phyloP scores from a whole-genome alignment of 2,797 vertebrate species.

The Gallinago stenura region DNA sequence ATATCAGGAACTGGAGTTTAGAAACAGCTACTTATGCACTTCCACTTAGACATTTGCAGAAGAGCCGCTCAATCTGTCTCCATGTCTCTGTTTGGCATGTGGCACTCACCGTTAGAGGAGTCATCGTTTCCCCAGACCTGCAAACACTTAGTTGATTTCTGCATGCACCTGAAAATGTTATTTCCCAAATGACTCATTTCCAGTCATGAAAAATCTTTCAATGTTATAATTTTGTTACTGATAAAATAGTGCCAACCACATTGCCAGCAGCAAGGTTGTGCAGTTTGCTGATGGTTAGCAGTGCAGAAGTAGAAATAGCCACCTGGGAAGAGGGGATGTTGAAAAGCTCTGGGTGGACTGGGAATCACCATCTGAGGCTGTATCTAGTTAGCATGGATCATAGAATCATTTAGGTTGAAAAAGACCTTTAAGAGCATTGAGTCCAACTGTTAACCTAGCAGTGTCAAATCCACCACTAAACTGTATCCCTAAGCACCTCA shows the following conservation, averaged over 20 bases:
- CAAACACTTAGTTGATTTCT: background rate
- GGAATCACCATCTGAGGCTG: background rate
- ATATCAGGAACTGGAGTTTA: background rate
- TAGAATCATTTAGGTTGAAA: background rate
- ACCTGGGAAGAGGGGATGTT: background rate
- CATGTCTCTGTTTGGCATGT: fast-evolving
- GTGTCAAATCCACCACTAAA: background rate
- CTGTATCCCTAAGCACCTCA: background rate
- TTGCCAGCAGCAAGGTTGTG: background rate
- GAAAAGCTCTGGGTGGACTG: background rate
- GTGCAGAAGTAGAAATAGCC: background rate
- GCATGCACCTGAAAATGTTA: background rate
- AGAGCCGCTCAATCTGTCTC: background rate
- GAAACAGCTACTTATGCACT: fast-evolving
- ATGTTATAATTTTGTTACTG: background rate
- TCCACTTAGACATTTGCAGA: background rate
- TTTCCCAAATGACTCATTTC: background rate
- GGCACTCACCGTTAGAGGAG: background rate
- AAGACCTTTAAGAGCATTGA: background rate
- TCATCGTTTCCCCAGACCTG: background rate
- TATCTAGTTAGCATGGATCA: background rate
- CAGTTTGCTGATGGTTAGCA: background rate
- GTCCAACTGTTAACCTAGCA: background rate
- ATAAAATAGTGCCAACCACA: background rate
- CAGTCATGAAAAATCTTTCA: background rate